phyloP scores from a whole-genome alignment of 2,888 invertebrate genomes.

The Terebella lapidaria region DNA sequence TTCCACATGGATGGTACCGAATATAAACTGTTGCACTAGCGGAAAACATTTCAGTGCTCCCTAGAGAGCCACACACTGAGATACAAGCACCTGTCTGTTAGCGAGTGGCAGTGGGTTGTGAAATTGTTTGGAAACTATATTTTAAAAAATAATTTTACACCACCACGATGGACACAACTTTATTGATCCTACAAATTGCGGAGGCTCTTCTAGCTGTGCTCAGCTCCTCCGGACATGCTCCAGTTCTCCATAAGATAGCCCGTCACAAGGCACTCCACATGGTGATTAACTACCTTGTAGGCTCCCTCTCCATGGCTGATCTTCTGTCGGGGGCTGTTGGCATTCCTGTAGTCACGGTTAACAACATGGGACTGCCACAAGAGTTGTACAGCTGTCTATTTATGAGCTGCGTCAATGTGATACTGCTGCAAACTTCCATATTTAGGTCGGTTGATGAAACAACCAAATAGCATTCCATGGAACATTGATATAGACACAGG shows the following conservation, averaged over 20 bases:
- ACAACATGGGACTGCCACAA: too few species aligned
- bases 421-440: constrained; percentile 46
- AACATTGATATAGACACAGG: too few species aligned
- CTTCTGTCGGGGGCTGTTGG: constrained; percentile 20
- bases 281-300: constrained; percentile 17
- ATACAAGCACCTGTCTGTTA: too few species aligned
- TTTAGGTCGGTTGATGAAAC: constrained; percentile 36
- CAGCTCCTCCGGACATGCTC: constrained; percentile 10
- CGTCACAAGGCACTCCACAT: constrained; percentile 13
- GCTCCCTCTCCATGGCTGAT: constrained; percentile 20
- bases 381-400: constrained; percentile 26
- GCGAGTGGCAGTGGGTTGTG: too few species aligned
- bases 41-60: too few species aligned
- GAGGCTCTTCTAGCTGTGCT: constrained; percentile 8
- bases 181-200: background rate
- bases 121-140: too few species aligned
- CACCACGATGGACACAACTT: constrained; percentile 5
- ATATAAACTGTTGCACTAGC: too few species aligned
- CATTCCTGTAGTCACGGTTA: too few species aligned
- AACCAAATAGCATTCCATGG: background rate
- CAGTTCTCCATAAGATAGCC: constrained; percentile 12
- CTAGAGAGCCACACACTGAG: too few species aligned
- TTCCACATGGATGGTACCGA: too few species aligned
- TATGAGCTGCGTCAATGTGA: constrained; percentile 38
- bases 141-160: too few species aligned